Conservation (phyloP, 2,113 vertebrate genomes). For the Cochlearius cochlearius region DNA sequence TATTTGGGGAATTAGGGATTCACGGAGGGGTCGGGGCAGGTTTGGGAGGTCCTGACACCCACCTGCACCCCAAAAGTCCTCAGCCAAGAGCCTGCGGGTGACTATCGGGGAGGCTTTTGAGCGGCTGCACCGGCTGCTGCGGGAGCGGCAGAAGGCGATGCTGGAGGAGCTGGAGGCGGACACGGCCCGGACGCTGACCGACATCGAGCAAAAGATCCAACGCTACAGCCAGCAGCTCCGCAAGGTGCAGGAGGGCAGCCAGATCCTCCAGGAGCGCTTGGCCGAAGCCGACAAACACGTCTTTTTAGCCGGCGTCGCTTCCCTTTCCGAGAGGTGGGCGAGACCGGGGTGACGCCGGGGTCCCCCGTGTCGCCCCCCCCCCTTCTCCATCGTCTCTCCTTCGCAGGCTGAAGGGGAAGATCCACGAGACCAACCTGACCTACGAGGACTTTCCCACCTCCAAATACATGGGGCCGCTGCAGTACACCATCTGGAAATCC, state of each 20-base stretch:
- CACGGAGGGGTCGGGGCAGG: neutral
- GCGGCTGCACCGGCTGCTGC: conserved; percentile 90
- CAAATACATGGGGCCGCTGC: conserved; percentile 96
- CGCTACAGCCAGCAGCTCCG: conserved; percentile 96
- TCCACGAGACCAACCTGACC: conserved; percentile 94
- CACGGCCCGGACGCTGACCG: conserved; percentile 87
- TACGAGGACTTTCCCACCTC: conserved; percentile 98
- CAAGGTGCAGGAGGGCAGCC: conserved; percentile 92
- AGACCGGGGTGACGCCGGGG: accelerated
- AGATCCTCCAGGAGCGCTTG: conserved; percentile 94
- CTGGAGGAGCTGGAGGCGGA: conserved; percentile 96
- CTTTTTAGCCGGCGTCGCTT: conserved; percentile 88
- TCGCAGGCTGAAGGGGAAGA: conserved; percentile 93
- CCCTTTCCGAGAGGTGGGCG: conserved; percentile 88
- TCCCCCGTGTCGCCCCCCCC: too few relatives aligned
- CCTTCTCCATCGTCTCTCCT: neutral
- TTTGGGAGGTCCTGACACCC: neutral
- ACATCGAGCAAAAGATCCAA: conserved; percentile 98
- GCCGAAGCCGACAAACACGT: conserved; percentile 84
- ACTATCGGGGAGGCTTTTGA: conserved; percentile 94
- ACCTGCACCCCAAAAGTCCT: conserved; percentile 76
- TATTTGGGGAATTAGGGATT: neutral
- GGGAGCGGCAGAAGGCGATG: conserved; percentile 97
- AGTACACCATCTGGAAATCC: conserved; percentile 98
- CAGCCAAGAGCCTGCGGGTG: conserved; percentile 90